Conservation (phyloP, 2,888 invertebrate genomes). For the Odontomyia ornata region DNA sequence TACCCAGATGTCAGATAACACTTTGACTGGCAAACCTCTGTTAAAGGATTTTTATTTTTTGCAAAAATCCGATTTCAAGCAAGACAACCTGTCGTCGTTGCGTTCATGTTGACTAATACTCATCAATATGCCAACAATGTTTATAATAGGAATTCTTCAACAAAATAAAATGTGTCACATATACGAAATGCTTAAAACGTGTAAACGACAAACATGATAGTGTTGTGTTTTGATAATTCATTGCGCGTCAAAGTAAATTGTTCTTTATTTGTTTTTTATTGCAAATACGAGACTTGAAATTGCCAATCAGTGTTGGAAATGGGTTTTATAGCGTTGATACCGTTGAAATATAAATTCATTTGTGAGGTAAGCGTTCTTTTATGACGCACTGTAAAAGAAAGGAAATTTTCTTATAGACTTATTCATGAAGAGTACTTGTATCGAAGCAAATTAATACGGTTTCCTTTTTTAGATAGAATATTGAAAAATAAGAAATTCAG, state of each 20-base stretch:
- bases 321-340: background rate
- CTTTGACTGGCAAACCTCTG: no score
- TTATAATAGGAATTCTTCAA: background rate
- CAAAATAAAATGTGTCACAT: constrained; percentile 25
- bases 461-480: no score
- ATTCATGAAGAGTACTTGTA: no score
- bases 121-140: background rate
- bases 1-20: no score
- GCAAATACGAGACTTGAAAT: background rate
- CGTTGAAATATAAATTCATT: background rate
- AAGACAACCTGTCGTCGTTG: no score
- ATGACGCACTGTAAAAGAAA: no score
- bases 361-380: background rate
- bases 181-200: constrained; percentile 27
- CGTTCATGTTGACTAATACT: background rate
- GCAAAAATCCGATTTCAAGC: no score
- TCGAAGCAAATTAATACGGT: no score
- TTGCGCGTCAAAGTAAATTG: background rate
- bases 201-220: background rate
- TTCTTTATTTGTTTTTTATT: background rate
- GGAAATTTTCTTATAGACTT: no score
- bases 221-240: background rate
- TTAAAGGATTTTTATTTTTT: no score
- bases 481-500: no score
- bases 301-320: background rate